Evolutionary conservation across 2,888 invertebrate genomes (phyloP).

Genomic region (Plagiodera versicolora): DNA sequence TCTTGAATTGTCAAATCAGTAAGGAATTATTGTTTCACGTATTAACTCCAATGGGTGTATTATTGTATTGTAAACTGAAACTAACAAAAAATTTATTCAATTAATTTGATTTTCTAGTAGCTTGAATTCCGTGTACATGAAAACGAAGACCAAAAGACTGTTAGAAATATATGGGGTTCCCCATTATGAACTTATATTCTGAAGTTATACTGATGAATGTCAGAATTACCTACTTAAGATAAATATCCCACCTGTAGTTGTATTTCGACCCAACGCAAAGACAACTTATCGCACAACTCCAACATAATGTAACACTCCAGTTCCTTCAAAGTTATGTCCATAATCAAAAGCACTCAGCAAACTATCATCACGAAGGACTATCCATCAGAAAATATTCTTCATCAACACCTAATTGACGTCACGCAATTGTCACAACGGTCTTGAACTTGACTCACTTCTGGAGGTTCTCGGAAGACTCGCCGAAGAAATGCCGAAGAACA

Average conservation of each 20-base stretch:
- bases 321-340: conserved; percentile 40
- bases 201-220: too few relatives aligned
- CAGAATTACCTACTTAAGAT: too few relatives aligned
- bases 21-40: too few relatives aligned
- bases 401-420: neutral
- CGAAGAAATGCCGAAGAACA: conserved; percentile 29
- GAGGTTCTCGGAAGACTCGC: conserved; percentile 15
- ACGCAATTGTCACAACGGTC: conserved; percentile 16
- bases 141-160: too few relatives aligned
- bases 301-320: conserved; percentile 43
- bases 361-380: neutral
- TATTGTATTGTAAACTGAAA: too few relatives aligned
- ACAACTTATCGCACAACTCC: conserved; percentile 36
- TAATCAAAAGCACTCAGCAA: conserved; percentile 22
- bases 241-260: neutral
- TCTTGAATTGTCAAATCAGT: too few relatives aligned
- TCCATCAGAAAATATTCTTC: neutral
- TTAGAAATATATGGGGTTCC: too few relatives aligned
- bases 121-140: too few relatives aligned
- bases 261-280: neutral
- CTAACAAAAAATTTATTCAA: too few relatives aligned
- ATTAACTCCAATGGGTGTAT: too few relatives aligned
- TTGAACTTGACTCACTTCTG: conserved; percentile 36
- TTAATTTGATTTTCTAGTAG: too few relatives aligned
- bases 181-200: too few relatives aligned